Percentiles rank a stretch among this genome's conserved stretches.
Evolutionary conservation across 2,888 invertebrate species (phyloP).

Genomic region (Nudaria mundana): DNA sequence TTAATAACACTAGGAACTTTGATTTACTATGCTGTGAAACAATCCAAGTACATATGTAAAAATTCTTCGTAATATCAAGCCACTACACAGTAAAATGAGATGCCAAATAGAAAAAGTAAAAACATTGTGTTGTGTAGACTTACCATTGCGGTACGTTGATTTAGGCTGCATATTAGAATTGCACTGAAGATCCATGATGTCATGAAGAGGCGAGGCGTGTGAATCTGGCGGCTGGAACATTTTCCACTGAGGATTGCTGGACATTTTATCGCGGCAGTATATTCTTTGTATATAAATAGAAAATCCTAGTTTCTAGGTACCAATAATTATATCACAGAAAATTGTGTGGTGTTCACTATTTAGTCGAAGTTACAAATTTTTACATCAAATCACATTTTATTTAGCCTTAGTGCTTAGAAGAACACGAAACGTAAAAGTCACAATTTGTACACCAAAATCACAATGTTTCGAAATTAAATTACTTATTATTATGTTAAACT

Average conservation of each 20-base stretch:
- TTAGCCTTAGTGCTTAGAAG: conserved; percentile 55
- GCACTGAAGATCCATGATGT: conserved; percentile 87
- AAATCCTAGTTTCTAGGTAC: conserved; percentile 61
- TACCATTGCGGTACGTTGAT: conserved; percentile 80
- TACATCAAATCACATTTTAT: conserved; percentile 72
- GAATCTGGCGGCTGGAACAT: conserved; percentile 94
- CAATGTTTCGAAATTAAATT: conserved; percentile 72
- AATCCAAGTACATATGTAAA: too few species aligned
- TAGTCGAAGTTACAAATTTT: conserved; percentile 55
- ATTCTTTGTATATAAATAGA: conserved; percentile 73
- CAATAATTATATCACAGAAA: conserved; percentile 79
- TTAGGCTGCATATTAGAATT: conserved; percentile 75
- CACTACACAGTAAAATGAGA: too few species aligned
- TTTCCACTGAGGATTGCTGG: conserved; percentile 94
- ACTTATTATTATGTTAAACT: conserved; percentile 67
- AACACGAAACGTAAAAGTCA: conserved; percentile 60
- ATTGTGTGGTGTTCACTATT: conserved; percentile 61
- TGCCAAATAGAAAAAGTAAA: conserved; percentile 13
- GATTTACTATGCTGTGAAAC: too few species aligned
- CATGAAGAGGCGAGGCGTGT: conserved; percentile 91
- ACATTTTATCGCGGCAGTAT: conserved; percentile 79
- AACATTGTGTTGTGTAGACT: conserved; percentile 31
- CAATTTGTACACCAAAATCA: conserved; percentile 64
- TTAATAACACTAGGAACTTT: too few species aligned
- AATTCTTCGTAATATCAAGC: too few species aligned